Percentiles rank a stretch among this genome's conserved stretches.
Evolutionary conservation across 2,113 vertebrate genomes (phyloP).

Genomic region (Garra rufa): DNA sequence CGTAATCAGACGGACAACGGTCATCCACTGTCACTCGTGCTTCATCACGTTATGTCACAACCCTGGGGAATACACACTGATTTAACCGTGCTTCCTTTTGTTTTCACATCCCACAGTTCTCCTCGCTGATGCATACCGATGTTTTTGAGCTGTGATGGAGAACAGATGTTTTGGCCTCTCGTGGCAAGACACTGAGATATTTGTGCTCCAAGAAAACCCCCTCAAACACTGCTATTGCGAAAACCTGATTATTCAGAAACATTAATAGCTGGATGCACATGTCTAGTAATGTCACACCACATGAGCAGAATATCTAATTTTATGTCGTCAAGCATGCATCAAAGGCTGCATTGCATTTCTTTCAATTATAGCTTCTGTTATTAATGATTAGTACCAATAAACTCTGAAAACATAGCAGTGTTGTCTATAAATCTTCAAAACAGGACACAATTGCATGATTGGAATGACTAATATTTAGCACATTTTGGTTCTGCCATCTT

Average conservation of each 20-base stretch:
- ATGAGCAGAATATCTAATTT: neutral
- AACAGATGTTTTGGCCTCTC: slow-evolving; percentile 31
- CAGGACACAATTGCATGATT: neutral
- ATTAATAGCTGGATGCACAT: neutral
- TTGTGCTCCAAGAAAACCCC: neutral
- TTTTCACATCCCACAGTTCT: neutral
- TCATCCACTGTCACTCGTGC: neutral
- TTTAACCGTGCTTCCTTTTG: slow-evolving; percentile 4
- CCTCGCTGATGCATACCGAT: neutral
- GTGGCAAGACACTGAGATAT: neutral
- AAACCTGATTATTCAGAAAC: neutral
- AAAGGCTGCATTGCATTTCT: neutral
- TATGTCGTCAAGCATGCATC: neutral
- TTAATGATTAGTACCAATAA: neutral
- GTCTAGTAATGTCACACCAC: neutral
- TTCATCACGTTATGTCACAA: slow-evolving; percentile 1
- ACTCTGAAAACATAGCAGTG: neutral
- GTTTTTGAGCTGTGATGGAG: slow-evolving; percentile 13
- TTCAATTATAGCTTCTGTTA: neutral
- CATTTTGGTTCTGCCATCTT: neutral
- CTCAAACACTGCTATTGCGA: neutral
- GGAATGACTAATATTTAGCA: neutral
- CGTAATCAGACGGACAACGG: neutral
- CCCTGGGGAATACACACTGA: neutral
- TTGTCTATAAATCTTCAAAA: neutral